Conservation (phyloP, 2,113 vertebrate species). For the Cyphotilapia sp. region DNA sequence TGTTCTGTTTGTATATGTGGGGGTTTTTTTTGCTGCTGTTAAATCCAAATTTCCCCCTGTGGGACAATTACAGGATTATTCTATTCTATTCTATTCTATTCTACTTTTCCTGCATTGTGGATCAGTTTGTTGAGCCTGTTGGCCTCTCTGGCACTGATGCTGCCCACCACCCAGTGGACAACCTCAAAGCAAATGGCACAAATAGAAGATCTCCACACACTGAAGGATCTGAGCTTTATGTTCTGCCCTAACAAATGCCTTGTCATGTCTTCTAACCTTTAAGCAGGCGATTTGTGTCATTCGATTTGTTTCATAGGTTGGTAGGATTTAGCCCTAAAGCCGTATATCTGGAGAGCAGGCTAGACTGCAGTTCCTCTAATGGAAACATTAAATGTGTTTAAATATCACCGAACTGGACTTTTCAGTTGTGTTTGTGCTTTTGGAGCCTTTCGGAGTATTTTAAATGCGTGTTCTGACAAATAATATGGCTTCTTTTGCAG, state of each 20-base stretch:
- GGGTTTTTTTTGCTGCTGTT: neutral
- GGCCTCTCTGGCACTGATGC: neutral
- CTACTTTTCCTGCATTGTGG: neutral
- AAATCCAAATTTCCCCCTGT: neutral
- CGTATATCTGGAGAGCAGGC: neutral
- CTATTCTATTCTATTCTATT: neutral
- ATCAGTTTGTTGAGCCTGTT: neutral
- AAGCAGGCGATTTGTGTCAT: neutral
- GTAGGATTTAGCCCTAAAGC: neutral
- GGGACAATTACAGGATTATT: neutral
- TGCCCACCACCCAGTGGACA: neutral
- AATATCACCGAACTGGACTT: neutral
- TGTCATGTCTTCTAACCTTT: neutral
- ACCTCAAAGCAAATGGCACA: neutral
- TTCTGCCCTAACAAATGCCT: neutral
- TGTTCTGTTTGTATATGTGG: neutral
- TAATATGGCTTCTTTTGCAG: neutral
- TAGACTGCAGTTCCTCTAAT: neutral
- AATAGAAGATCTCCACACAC: neutral
- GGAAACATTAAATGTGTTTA: neutral
- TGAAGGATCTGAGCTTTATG: neutral
- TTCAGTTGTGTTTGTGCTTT: neutral
- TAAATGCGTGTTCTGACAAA: neutral
- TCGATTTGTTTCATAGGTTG: neutral
- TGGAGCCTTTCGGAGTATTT: neutral